phyloP scores from a whole-genome alignment of 2,113 vertebrate species.

The Gyps fulvus region DNA sequence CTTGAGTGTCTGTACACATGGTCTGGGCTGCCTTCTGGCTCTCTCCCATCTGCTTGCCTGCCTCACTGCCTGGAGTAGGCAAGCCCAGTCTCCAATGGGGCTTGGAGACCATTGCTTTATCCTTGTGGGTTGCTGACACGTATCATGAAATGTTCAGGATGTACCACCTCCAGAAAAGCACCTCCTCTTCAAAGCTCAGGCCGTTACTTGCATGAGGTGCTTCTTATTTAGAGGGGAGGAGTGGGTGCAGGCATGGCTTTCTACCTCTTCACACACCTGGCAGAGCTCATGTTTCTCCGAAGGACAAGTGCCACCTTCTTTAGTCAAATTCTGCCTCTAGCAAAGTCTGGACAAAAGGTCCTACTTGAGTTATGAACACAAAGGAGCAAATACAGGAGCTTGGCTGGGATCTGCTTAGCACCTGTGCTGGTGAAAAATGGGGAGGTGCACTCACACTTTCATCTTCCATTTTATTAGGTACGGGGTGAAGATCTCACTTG shows the following conservation, averaged over 20 bases:
- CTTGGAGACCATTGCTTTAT: background rate
- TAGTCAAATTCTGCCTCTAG: background rate
- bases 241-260: background rate
- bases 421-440: background rate
- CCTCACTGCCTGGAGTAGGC: background rate
- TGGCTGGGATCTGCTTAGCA: background rate
- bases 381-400: background rate
- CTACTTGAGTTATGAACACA: background rate
- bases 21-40: background rate
- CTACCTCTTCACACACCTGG: background rate
- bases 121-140: background rate
- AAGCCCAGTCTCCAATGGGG: background rate
- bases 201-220: accelerated
- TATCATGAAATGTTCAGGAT: background rate
- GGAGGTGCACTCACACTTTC: background rate
- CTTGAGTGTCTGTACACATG: background rate
- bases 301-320: background rate
- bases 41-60: background rate
- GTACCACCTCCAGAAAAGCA: background rate
- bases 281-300: background rate
- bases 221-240: background rate
- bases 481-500: background rate
- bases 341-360: background rate
- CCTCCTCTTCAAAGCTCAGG: background rate
- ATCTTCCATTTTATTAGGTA: background rate